These are phyloP conservation scores for Phrynosoma platyrhinos DNA, from an alignment of 2,113 vertebrate species.

Conservation along the genomic window DNA sequence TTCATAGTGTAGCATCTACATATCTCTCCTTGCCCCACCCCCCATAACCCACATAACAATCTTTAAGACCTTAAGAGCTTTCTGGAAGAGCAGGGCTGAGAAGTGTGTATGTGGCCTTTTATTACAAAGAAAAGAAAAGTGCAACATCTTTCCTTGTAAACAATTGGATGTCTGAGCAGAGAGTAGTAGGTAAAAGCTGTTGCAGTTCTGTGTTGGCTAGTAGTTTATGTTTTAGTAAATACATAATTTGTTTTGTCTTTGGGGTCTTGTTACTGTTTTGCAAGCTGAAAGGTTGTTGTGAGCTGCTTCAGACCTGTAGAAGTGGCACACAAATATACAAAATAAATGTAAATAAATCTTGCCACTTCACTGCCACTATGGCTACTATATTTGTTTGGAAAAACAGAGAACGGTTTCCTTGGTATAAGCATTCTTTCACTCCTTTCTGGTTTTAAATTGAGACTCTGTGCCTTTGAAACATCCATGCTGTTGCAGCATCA, in stretches of 20 bases:
- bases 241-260: no score
- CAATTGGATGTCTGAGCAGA: no score
- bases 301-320: neutral
- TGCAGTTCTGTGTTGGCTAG: no score
- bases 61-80: neutral
- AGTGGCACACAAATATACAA: neutral
- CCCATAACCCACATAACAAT: neutral
- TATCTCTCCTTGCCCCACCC: neutral
- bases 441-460: neutral
- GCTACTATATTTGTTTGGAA: neutral
- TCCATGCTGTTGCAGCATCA: no score
- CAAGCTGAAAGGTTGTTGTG: no score
- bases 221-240: no score
- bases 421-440: neutral
- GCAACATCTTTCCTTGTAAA: no score
- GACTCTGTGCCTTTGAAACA: no score
- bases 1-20: neutral
- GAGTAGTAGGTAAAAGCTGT: no score
- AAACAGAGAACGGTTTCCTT: neutral
- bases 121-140: no score
- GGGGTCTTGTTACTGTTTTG: no score
- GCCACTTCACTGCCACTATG: neutral
- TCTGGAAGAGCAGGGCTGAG: neutral
- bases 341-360: neutral
- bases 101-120: neutral